Evolutionary conservation across 2,888 invertebrate species (phyloP).

Genomic region (Homarus gammarus): DNA sequence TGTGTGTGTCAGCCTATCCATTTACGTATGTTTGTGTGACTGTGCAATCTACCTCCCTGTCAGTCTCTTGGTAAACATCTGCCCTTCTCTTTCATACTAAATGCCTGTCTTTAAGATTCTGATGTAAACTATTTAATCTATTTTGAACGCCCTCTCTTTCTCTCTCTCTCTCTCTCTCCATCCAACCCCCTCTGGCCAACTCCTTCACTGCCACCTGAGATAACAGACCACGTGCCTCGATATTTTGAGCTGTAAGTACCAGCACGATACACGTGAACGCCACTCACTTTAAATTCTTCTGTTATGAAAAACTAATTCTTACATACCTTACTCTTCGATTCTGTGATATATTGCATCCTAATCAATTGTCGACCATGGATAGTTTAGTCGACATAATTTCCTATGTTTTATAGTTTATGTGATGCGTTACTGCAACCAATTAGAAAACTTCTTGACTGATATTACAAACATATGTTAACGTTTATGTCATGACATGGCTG

Average conservation of each 20-base stretch:
- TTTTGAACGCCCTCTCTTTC: conserved; percentile 7
- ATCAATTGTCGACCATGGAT: too few relatives aligned
- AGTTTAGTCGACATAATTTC: too few relatives aligned
- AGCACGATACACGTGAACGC: background rate
- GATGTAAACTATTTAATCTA: background rate
- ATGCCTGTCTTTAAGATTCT: background rate
- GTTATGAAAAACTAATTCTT: too few relatives aligned
- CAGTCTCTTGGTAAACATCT: background rate
- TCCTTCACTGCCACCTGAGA: conserved; percentile 22
- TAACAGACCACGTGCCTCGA: conserved; percentile 25
- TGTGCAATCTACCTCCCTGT: background rate
- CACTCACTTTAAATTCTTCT: too few relatives aligned
- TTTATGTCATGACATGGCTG: too few relatives aligned
- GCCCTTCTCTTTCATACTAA: background rate
- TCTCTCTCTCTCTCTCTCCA: conserved; percentile 30
- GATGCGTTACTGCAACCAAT: too few relatives aligned
- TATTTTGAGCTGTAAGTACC: conserved; percentile 29
- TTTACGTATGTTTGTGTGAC: background rate
- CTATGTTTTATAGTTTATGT: too few relatives aligned
- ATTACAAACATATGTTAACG: too few relatives aligned
- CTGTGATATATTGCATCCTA: too few relatives aligned
- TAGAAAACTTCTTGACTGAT: too few relatives aligned
- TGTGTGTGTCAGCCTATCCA: background rate
- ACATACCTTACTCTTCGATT: too few relatives aligned
- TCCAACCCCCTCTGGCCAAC: background rate